Evolutionary conservation across 2,113 vertebrate species (phyloP).

Genomic region (Peucedramus taeniatus): DNA sequence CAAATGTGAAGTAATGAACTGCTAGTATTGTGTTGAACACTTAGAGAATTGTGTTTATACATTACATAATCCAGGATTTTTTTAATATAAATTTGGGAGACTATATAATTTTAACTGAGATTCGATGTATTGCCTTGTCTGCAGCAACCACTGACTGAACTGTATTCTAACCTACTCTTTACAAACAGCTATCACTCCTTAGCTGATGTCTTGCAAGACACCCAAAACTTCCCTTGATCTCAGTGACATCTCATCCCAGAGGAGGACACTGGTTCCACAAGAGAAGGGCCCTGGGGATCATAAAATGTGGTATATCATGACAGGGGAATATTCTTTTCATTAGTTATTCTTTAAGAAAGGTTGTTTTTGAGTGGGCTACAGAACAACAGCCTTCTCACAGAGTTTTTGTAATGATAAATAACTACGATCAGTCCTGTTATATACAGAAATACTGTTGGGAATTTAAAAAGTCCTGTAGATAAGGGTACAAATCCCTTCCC

Average conservation of each 20-base stretch:
- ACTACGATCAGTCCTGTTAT: background rate
- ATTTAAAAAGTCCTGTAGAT: background rate
- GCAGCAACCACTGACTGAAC: background rate
- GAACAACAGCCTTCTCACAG: background rate
- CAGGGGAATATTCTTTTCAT: background rate
- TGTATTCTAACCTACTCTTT: background rate
- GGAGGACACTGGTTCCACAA: background rate
- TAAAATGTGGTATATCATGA: fast-evolving
- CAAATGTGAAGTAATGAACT: background rate
- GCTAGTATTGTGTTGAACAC: background rate
- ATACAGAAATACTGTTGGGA: background rate
- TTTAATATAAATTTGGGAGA: background rate
- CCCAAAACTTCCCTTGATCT: background rate
- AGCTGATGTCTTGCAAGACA: background rate
- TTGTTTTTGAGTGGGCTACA: background rate
- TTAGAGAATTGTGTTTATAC: background rate
- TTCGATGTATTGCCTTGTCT: background rate
- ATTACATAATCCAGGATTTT: background rate
- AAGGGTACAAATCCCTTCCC: background rate
- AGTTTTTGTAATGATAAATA: background rate
- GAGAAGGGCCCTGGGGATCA: background rate
- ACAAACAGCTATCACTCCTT: background rate
- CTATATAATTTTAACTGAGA: background rate
- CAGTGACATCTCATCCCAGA: background rate
- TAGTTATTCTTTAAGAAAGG: background rate